phyloP scores from a whole-genome alignment of 2,797 vertebrate species.

The Arctocebus calabarensis region DNA sequence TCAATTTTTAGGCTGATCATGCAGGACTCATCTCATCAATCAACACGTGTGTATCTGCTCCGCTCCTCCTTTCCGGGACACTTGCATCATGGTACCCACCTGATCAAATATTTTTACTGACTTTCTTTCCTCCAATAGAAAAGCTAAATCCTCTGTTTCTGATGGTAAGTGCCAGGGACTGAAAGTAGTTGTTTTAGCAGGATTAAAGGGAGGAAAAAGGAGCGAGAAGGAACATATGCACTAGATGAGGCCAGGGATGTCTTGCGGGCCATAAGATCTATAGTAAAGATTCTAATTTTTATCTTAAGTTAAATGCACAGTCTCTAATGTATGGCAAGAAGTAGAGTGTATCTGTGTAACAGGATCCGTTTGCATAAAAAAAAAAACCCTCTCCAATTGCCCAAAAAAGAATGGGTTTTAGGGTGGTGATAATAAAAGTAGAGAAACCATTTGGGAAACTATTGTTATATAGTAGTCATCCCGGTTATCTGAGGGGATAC shows the following conservation, averaged over 20 bases:
- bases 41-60: neutral
- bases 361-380: neutral
- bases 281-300: conserved; percentile 2
- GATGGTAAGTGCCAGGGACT: neutral
- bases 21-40: neutral
- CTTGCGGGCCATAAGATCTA: neutral
- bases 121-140: neutral
- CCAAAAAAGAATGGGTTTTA: neutral
- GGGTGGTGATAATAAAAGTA: neutral
- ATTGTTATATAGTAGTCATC: neutral
- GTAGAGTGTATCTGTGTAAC: neutral
- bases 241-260: neutral
- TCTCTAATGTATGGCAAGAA: neutral
- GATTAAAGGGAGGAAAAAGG: neutral
- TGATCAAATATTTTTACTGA: neutral
- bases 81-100: neutral
- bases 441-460: neutral
- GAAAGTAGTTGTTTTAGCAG: neutral
- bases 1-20: neutral
- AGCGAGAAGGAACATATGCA: neutral
- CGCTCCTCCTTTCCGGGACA: neutral
- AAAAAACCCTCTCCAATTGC: neutral
- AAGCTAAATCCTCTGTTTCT: neutral
- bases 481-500: neutral
- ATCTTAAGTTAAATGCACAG: neutral